Percentiles rank a stretch among this genome's conserved stretches.
These are phyloP conservation scores for Elgaria multicarinata DNA, from an alignment of 2,113 vertebrate genomes.

Conservation along the genomic window DNA sequence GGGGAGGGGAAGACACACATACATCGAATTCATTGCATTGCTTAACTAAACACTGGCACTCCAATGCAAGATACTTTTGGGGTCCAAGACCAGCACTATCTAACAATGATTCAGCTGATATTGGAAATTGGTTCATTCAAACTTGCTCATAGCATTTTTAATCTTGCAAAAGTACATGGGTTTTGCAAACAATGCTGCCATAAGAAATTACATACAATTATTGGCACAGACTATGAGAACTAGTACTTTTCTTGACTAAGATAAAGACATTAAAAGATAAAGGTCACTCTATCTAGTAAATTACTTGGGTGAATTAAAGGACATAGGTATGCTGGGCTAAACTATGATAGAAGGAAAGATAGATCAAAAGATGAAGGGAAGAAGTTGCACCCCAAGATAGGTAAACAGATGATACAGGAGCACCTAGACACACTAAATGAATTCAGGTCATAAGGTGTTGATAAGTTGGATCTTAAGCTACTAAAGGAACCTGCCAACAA, in stretches of 20 bases:
- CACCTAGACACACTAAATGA: not conserved
- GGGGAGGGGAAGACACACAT: not conserved
- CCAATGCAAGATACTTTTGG: not conserved
- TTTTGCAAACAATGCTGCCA: conserved; percentile 44
- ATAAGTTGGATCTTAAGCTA: not conserved
- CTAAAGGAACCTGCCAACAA: not conserved
- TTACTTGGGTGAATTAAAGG: conserved; percentile 59
- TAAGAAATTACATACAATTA: conserved; percentile 33
- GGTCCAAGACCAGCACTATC: not conserved
- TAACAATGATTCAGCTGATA: not conserved
- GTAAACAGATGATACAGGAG: not conserved
- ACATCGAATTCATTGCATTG: too few relatives aligned
- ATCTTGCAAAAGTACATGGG: conserved; percentile 46
- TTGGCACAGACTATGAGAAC: conserved; percentile 54
- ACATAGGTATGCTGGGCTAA: conserved; percentile 38
- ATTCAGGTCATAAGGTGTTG: not conserved
- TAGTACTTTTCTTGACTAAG: conserved; percentile 51
- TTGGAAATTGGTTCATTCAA: not conserved
- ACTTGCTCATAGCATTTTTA: conserved; percentile 22
- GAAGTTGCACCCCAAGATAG: not conserved
- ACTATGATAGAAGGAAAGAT: conserved; percentile 36
- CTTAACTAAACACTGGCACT: too few relatives aligned
- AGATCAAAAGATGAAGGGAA: not conserved
- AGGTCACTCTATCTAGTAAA: conserved; percentile 41
- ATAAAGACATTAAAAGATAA: conserved; percentile 60